A percentile compares a stretch with the other conserved stretches of the same genome.
phyloP scores from a whole-genome alignment of 2,888 invertebrate genomes.

The Allolobophora icterica region DNA sequence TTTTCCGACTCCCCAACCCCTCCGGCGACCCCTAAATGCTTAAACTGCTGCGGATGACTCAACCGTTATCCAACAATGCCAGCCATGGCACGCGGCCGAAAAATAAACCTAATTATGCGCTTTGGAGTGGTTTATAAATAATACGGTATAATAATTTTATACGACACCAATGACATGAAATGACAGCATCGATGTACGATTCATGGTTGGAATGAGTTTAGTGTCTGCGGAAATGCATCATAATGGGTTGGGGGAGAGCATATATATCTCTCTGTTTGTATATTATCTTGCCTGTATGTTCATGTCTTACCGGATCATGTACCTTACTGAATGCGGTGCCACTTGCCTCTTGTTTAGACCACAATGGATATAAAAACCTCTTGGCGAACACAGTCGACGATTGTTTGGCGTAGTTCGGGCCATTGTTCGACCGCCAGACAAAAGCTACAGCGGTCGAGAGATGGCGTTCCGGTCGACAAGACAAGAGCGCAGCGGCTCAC shows the following conservation, averaged over 20 bases:
- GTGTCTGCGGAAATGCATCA: too few species aligned
- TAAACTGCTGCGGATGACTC: neutral
- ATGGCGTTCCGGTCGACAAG: neutral
- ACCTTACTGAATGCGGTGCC: neutral
- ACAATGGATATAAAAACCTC: slow-evolving; percentile 17
- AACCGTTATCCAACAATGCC: neutral
- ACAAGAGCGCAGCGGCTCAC: neutral
- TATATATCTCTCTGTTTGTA: too few species aligned
- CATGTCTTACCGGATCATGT: neutral
- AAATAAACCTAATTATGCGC: neutral
- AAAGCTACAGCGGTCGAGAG: neutral
- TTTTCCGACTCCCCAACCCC: neutral
- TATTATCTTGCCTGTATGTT: too few species aligned
- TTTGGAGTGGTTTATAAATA: neutral
- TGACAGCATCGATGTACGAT: neutral
- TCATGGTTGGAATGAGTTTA: neutral
- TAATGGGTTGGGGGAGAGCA: too few species aligned
- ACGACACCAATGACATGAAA: neutral
- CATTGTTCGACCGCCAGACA: neutral
- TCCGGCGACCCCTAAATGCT: too few species aligned
- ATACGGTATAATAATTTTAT: neutral
- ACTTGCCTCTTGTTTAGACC: neutral
- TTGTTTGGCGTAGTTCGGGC: slow-evolving; percentile 9
- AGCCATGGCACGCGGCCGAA: neutral
- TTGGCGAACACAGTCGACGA: slow-evolving; percentile 6